These are phyloP conservation scores for Todiramphus chloris DNA, from an alignment of 2,113 vertebrate genomes.

Conservation along the genomic window DNA sequence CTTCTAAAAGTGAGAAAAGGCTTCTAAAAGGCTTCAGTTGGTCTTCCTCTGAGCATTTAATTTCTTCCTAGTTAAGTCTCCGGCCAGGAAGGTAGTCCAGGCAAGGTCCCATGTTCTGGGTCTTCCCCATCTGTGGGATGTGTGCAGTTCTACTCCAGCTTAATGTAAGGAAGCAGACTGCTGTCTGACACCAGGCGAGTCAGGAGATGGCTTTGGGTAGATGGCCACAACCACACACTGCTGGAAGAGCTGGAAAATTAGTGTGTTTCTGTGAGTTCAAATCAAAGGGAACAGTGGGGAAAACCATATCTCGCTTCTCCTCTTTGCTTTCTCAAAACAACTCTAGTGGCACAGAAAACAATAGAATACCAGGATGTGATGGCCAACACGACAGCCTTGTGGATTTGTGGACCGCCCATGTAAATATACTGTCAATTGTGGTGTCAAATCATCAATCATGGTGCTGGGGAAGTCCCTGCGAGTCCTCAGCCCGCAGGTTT, in stretches of 20 bases:
- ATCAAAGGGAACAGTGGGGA: not conserved
- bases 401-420: not conserved
- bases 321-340: not conserved
- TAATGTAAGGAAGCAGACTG: accelerated
- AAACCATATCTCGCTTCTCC: not conserved
- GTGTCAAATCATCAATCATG: accelerated
- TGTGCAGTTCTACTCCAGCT: not conserved
- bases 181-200: not conserved
- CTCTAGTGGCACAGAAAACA: not conserved
- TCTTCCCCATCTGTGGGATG: not conserved
- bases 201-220: not conserved
- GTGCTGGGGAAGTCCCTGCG: accelerated
- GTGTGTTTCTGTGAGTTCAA: not conserved
- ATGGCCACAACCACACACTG: not conserved
- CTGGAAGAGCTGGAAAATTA: not conserved
- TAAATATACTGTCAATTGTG: not conserved
- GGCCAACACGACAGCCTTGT: not conserved
- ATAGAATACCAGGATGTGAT: not conserved
- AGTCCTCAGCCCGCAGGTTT: accelerated
- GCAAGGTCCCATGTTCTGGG: not conserved
- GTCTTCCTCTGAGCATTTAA: not conserved
- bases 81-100: not conserved
- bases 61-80: not conserved
- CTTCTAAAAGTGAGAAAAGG: accelerated
- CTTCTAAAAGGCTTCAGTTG: not conserved